Base-by-base conservation (phyloP, 2,113 vertebrate genomes). In the Bothrops jararaca region DNA sequence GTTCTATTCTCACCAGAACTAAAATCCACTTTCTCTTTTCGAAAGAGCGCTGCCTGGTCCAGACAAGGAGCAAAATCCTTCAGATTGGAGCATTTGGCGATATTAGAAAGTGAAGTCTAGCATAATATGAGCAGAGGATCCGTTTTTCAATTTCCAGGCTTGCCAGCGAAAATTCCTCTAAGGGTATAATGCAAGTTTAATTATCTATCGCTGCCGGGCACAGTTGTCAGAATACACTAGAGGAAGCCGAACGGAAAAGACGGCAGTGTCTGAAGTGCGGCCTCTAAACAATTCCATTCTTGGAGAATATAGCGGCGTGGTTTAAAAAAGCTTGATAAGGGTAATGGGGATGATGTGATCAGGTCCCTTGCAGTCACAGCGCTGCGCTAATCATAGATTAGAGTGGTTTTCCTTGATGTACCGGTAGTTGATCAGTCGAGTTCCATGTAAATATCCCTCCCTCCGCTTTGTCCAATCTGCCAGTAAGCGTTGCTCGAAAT, bases 401-500 rank as follows among this genome's bases (percentile, higher is more conserved):
- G 95, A 96, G 95, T 89, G 60, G 42, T 93, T 86, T 95, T 96
- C 98, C 92, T 96, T 97, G 97, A 97, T 97, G 39, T 39, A 39
- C n/a, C n/a, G n/a, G 97, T 96, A 95, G 91, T 96, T 96, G 97
- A 98, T 97, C 97, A 96, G 97, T 93, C 96, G 48, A 96, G 96
- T 97, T 91, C 96, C 97, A 98, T 97, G 97, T 98, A 98, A 98
- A 96, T 98, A 97, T 97, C 95, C 96, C 97, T 97, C 96, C 90
- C 97, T 96, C 95, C 95, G 98, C 97, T 97, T 97, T 97, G 97
- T 97, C 97, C 97, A 48, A 97, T 97, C 96, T 96, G 98, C 97
- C 97, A 96, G n/a, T n/a, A n/a, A n/a, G n/a, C n/a, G 97, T 98
- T 98, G 97, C 98, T 98, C 97, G 96, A 96, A 97, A 97, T 96